phyloP scores from a whole-genome alignment of 2,113 vertebrate genomes.

The Leptosomus discolor region DNA sequence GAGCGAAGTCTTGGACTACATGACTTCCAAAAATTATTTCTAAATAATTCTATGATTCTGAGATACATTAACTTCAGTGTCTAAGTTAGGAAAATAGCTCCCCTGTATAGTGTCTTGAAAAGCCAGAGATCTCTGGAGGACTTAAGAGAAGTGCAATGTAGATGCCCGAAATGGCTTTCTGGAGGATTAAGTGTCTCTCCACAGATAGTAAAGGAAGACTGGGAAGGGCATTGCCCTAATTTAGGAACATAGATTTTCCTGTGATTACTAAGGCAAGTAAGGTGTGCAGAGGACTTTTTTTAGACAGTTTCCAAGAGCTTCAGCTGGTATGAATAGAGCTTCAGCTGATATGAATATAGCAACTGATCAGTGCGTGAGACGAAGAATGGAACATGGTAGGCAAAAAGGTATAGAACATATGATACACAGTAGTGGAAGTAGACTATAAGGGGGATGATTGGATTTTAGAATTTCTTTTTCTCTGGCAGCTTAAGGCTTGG shows the following conservation, averaged over 20 bases:
- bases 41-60: background rate
- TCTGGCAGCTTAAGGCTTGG: background rate
- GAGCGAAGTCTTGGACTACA: background rate
- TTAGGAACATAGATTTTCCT: background rate
- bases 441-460: background rate
- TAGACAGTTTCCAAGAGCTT: background rate
- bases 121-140: background rate
- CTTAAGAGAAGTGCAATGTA: background rate
- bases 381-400: background rate
- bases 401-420: background rate
- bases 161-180: background rate
- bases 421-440: background rate
- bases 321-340: background rate
- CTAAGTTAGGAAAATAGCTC: background rate
- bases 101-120: background rate
- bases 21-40: background rate
- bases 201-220: background rate
- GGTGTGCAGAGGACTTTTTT: background rate
- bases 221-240: background rate
- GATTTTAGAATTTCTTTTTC: background rate
- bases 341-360: background rate
- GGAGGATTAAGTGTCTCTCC: background rate
- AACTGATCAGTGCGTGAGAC: background rate
- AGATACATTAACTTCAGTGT: background rate
- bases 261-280: background rate